Percentiles rank a stretch among this genome's conserved stretches.
Evolutionary conservation across 2,888 invertebrate genomes (phyloP).

Genomic region (Desoria tigrina): DNA sequence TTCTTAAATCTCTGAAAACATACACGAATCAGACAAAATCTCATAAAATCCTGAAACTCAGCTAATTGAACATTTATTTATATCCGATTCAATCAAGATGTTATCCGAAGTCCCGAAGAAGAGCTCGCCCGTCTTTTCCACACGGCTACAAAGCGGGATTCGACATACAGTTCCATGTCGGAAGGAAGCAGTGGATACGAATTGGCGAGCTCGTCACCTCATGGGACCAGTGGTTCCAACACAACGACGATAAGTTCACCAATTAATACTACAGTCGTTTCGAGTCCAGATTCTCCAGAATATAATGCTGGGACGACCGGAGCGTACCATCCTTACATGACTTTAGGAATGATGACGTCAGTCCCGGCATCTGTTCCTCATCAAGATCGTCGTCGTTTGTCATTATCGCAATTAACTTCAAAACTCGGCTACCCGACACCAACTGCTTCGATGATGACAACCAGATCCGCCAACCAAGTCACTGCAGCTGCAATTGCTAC

Average conservation of each 20-base stretch:
- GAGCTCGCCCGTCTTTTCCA: conserved; percentile 50
- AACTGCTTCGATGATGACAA: conserved; percentile 3
- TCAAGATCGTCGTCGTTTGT: not conserved
- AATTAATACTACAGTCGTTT: conserved; percentile 34
- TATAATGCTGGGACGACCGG: too few species aligned
- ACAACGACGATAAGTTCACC: conserved; percentile 37
- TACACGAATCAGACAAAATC: too few species aligned
- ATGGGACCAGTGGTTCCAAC: conserved; percentile 24
- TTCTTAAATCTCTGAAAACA: too few species aligned
- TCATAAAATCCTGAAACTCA: too few species aligned
- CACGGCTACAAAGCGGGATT: conserved; percentile 48
- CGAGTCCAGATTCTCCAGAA: conserved; percentile 45
- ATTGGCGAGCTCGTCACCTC: conserved; percentile 33
- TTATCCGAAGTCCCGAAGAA: conserved; percentile 50
- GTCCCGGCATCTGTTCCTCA: not conserved
- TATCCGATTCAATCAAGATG: too few species aligned
- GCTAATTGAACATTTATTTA: too few species aligned
- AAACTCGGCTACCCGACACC: conserved; percentile 31
- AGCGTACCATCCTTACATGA: conserved; percentile 15
- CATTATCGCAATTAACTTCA: not conserved
- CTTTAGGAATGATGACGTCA: not conserved
- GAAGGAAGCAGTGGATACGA: conserved; percentile 50
- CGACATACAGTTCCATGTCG: conserved; percentile 53
- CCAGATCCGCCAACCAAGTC: conserved; percentile 12
- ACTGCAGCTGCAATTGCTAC: conserved; percentile 26